Evolutionary conservation across 2,888 invertebrate species (phyloP), one percentile per base, ranked within the genome.

Genomic region (Augiades crinisus): DNA sequence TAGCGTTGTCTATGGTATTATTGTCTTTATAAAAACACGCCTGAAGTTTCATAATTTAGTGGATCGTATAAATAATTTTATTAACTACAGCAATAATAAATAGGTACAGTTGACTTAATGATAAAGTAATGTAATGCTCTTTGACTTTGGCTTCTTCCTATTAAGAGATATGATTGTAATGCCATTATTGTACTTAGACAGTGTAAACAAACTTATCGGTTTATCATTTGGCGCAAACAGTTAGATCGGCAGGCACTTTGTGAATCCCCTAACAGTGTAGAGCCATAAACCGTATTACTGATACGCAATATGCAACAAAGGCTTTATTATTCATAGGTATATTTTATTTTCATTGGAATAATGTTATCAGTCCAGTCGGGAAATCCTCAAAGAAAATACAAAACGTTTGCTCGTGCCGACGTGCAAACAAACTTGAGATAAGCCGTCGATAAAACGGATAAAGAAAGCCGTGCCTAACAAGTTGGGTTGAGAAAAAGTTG

Each of bases 311-410:
- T 10, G 19, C 6, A 7, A 51, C 45, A 31, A 52, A 52, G 45
- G 12, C 31, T 44, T n/a, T n/a, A n/a, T n/a, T n/a, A n/a, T 52
- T 43, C 37, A 52, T 33, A 44, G 5, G 7, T 27, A 47, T 50
- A 50, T 50, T 34, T 58, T 59, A 63, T 40, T 64, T 64, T 63
- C 60, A 53, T n/a, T 33, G 34, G 50, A 59, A 65, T 61, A 68
- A 69, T 64, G 61, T 61, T 68, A 69, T 68, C 68, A 56, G 54
- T 13, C 12, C 14, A 54, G 72, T 66, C 75, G 74, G 73, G 50
- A 57, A 50, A 60, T 56, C 56, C 57, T 68, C 70, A 70, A 75
- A 72, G 72, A 60, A 63, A 65, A 30, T 41, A 58, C 59, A 60
- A 63, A 61, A 56, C 57, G 53, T 54, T 57, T 30, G 54, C 61